A percentile compares a stretch with the other conserved stretches of the same genome.
Evolutionary conservation across 2,797 vertebrate genomes (phyloP).

Genomic region (Gambelia wislizenii): DNA sequence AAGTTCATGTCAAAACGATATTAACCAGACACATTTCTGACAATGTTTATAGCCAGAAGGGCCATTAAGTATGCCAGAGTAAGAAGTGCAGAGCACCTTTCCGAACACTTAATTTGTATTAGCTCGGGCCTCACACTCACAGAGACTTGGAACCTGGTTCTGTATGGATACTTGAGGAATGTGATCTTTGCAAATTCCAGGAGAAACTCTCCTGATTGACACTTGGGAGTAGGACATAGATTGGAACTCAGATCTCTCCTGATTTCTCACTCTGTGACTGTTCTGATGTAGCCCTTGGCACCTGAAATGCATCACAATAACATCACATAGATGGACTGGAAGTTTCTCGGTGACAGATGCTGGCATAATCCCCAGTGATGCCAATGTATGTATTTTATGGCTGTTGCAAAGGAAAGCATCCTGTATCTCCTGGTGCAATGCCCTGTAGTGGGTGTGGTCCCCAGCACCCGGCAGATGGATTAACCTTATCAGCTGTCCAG

Average conservation of each 20-base stretch:
- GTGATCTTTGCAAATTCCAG: not conserved
- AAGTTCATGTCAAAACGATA: slow-evolving; percentile 71
- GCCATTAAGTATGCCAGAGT: slow-evolving; percentile 73
- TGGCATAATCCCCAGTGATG: too few species aligned
- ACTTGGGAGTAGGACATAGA: not conserved
- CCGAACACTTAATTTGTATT: slow-evolving; percentile 58
- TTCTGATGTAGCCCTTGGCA: not conserved
- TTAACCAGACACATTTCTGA: slow-evolving; percentile 67
- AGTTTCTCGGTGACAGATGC: too few species aligned
- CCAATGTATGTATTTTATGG: too few species aligned
- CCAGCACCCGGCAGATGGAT: too few species aligned
- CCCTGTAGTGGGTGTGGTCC: too few species aligned
- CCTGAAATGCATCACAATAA: too few species aligned
- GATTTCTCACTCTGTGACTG: not conserved
- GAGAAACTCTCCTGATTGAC: not conserved
- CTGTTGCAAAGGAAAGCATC: too few species aligned
- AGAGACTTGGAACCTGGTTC: too few species aligned
- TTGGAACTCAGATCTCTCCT: not conserved
- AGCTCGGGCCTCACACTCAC: slow-evolving; percentile 23
- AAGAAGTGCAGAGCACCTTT: slow-evolving; percentile 66
- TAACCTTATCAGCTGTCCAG: too few species aligned
- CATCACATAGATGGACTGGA: too few species aligned
- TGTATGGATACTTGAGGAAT: too few species aligned
- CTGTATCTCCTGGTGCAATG: too few species aligned
- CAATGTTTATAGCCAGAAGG: slow-evolving; percentile 69